Conservation (phyloP, 2,888 invertebrate species). For the Pocota personata region DNA sequence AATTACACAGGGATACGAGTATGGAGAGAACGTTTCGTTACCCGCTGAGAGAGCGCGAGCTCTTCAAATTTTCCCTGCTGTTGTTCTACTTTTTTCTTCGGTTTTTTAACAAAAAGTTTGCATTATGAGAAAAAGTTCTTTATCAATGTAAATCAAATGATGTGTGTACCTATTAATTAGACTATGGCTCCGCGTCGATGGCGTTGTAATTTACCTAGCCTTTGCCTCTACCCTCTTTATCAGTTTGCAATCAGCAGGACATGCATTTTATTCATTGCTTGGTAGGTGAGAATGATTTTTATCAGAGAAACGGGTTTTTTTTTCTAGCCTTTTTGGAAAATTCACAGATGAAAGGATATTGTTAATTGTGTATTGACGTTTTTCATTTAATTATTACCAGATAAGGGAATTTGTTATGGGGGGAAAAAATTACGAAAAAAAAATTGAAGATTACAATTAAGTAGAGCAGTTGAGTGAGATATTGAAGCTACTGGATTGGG, state of each 20-base stretch:
- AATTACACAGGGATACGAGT: conserved; percentile 44
- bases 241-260: conserved; percentile 49
- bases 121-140: conserved; percentile 32
- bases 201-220: conserved; percentile 38
- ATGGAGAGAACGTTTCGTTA: neutral
- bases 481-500: too few species aligned
- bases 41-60: conserved; percentile 45
- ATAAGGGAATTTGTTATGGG: neutral
- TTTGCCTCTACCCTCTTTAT: conserved; percentile 25
- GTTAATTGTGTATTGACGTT: conserved; percentile 56
- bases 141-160: conserved; percentile 57
- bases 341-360: conserved; percentile 26
- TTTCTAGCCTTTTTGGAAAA: neutral
- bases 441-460: too few species aligned
- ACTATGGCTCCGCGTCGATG: conserved; percentile 31
- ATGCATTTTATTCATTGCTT: neutral
- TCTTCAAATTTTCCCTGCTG: conserved; percentile 4
- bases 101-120: conserved; percentile 8
- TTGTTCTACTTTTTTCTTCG: neutral
- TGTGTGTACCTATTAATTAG: conserved; percentile 57
- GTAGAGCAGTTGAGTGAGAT: too few species aligned
- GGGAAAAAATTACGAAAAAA: neutral
- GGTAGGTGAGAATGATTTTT: conserved; percentile 13
- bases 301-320: conserved; percentile 20
- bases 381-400: conserved; percentile 28